Conservation (phyloP, 2,113 vertebrate species). For the Ochotona princeps region DNA sequence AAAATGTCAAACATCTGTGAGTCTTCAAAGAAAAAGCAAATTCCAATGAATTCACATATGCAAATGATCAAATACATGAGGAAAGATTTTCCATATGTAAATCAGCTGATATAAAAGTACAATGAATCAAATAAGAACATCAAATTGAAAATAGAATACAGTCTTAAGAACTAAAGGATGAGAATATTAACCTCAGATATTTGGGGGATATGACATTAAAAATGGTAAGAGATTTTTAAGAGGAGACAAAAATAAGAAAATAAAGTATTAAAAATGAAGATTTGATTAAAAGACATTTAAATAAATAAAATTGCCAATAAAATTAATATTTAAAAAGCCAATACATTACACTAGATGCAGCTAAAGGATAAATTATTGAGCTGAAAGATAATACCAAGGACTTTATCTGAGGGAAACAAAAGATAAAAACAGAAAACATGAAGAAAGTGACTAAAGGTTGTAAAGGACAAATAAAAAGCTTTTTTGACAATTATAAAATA, state of each 20-base stretch:
- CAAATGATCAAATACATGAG: slow-evolving; percentile 5
- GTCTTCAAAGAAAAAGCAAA: neutral
- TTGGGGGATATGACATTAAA: neutral
- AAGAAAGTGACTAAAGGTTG: neutral
- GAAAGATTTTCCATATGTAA: neutral
- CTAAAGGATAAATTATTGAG: slow-evolving; percentile 11
- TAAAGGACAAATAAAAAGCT: neutral
- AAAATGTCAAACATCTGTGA: neutral
- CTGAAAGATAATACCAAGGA: slow-evolving; percentile 16
- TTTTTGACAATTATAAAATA: slow-evolving; percentile 1
- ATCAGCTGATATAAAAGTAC: neutral
- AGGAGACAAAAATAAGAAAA: neutral
- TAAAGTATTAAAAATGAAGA: neutral
- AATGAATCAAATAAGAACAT: neutral
- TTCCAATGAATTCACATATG: neutral
- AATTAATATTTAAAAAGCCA: slow-evolving; percentile 6
- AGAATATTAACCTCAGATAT: slow-evolving; percentile 20
- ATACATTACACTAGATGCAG: neutral
- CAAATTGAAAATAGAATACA: neutral
- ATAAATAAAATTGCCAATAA: neutral
- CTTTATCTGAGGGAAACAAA: neutral
- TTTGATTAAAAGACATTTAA: neutral
- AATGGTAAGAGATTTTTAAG: neutral
- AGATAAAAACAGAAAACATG: neutral
- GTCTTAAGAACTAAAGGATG: neutral